Percentiles rank a stretch among this genome's conserved stretches.
Conservation (phyloP, 2,113 vertebrate species). For the Uropsilus gracilis region DNA sequence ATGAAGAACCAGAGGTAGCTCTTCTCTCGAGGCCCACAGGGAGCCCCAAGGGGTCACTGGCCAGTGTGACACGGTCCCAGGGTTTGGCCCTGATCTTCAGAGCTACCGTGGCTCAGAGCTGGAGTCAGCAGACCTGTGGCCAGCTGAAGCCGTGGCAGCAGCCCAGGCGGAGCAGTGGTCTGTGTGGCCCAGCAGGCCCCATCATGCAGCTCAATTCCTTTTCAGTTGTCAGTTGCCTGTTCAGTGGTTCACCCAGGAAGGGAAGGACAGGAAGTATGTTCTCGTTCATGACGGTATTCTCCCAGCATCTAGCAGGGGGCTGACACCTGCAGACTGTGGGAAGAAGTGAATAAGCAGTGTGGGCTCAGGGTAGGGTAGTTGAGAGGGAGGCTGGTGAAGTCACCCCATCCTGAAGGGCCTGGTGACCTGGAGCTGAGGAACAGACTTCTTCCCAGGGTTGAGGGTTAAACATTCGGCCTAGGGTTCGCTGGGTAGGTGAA, state of each 20-base stretch:
- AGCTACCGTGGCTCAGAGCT: background rate
- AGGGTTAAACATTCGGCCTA: background rate
- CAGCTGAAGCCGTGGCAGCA: background rate
- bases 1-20: background rate
- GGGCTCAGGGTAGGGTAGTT: rapidly evolving
- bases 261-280: background rate
- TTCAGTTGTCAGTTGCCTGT: background rate
- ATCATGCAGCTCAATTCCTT: background rate
- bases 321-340: background rate
- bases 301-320: background rate
- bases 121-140: background rate
- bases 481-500: background rate
- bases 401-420: background rate
- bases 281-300: background rate
- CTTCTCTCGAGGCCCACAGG: background rate
- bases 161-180: background rate
- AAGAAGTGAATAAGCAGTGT: background rate
- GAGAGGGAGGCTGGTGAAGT: background rate
- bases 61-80: background rate
- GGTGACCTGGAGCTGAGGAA: background rate
- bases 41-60: background rate
- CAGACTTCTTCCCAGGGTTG: background rate
- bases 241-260: background rate
- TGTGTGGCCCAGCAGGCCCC: background rate
- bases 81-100: background rate